These are phyloP conservation scores for Pongo pygmaeus DNA, from an alignment of 2,113 vertebrate species.

Conservation along the genomic window DNA sequence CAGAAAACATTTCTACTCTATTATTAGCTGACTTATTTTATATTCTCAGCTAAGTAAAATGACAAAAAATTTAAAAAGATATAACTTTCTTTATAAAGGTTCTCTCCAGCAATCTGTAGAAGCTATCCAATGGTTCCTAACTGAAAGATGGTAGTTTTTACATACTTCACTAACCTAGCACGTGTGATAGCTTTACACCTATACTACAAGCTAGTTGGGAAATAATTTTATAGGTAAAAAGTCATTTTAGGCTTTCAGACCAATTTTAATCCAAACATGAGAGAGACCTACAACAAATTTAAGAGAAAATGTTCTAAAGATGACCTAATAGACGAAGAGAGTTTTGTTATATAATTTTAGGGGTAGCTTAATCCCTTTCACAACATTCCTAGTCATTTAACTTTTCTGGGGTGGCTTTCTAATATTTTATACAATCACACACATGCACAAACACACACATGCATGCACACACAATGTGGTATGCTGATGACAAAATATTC, in stretches of 20 bases:
- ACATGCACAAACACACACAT: not conserved
- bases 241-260: not conserved
- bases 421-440: not conserved
- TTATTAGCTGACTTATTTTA: not conserved
- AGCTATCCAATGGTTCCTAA: not conserved
- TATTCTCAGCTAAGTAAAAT: slow-evolving; percentile 1
- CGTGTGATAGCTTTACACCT: not conserved
- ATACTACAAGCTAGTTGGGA: not conserved
- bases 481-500: not conserved
- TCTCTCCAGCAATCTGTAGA: not conserved
- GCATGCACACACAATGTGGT: not conserved
- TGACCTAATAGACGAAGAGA: not conserved
- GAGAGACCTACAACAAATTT: not conserved
- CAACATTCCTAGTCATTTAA: not conserved
- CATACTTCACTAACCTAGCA: not conserved
- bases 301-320: not conserved
- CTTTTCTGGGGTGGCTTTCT: not conserved
- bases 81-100: not conserved
- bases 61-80: not conserved
- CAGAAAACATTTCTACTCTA: not conserved
- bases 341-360: not conserved
- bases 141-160: not conserved
- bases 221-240: slow-evolving; percentile 26
- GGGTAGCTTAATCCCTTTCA: not conserved
- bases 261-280: slow-evolving; percentile 13